These are phyloP conservation scores for Scaptomyza caliginosa DNA, from an alignment of 2,888 invertebrate genomes.

Conservation along the genomic window DNA sequence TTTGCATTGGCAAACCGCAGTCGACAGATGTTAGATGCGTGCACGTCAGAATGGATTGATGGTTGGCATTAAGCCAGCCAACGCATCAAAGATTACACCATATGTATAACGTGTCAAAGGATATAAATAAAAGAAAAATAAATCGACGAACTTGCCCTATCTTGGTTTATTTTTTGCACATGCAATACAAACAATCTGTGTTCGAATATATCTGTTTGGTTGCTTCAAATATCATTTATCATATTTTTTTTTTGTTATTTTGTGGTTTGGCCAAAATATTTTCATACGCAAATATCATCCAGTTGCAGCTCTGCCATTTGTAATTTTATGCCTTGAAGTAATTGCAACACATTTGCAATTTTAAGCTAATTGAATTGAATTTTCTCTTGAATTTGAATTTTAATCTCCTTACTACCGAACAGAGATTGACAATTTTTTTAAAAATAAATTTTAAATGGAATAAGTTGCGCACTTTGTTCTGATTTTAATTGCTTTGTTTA, in stretches of 20 bases:
- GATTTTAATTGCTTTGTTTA: conserved; percentile 48
- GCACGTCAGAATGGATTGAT: conserved; percentile 38
- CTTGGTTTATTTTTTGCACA: neutral
- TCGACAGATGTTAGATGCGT: conserved; percentile 10
- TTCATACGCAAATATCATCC: neutral
- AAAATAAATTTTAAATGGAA: conserved; percentile 2
- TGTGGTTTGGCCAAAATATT: conserved; percentile 1
- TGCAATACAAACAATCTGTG: neutral
- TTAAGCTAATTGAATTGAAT: neutral
- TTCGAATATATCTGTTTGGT: neutral
- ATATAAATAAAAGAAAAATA: conserved; percentile 6
- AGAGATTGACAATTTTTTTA: conserved; percentile 1
- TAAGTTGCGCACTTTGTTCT: neutral
- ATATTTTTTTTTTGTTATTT: no score
- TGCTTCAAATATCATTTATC: conserved; percentile 32
- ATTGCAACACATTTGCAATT: conserved; percentile 4
- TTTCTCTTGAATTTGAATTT: neutral
- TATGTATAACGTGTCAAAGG: conserved; percentile 19
- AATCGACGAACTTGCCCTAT: neutral
- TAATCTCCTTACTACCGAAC: neutral
- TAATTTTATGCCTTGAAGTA: neutral
- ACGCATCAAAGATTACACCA: conserved; percentile 14
- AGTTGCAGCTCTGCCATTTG: neutral
- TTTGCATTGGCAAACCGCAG: conserved; percentile 30
- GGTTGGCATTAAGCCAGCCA: conserved; percentile 6